A percentile compares a stretch with the other conserved stretches of the same genome.
Evolutionary conservation across 2,888 invertebrate species (phyloP).

Genomic region (Pseudococcus jackbeardsleyi): DNA sequence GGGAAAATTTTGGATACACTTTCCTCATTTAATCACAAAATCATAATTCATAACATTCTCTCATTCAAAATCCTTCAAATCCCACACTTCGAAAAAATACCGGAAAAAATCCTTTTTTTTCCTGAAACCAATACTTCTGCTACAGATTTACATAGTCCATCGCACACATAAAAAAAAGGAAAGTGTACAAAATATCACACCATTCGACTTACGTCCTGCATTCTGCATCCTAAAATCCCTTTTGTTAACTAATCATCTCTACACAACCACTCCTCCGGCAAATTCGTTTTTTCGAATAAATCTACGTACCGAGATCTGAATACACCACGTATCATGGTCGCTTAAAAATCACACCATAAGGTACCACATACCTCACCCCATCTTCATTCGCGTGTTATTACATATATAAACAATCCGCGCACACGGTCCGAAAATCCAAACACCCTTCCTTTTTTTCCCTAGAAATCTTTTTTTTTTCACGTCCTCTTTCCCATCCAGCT

Average conservation of each 20-base stretch:
- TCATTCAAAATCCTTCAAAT: no score
- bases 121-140: background rate
- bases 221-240: background rate
- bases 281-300: slow-evolving; percentile 36
- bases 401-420: slow-evolving; percentile 34
- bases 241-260: background rate
- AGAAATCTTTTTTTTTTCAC: slow-evolving; percentile 4
- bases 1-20: no score
- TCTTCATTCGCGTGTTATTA: background rate
- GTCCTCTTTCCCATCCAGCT: background rate
- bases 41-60: no score
- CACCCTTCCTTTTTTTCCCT: slow-evolving; percentile 31
- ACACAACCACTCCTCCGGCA: background rate
- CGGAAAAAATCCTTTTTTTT: background rate
- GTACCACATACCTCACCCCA: background rate
- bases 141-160: background rate
- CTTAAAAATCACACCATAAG: slow-evolving; percentile 47
- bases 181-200: background rate
- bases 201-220: background rate
- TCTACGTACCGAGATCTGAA: background rate
- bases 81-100: no score
- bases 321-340: background rate
- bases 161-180: background rate
- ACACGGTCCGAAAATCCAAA: background rate
- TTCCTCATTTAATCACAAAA: no score